Conservation (phyloP, 2,888 invertebrate species). For the Dryobotodes eremita region DNA sequence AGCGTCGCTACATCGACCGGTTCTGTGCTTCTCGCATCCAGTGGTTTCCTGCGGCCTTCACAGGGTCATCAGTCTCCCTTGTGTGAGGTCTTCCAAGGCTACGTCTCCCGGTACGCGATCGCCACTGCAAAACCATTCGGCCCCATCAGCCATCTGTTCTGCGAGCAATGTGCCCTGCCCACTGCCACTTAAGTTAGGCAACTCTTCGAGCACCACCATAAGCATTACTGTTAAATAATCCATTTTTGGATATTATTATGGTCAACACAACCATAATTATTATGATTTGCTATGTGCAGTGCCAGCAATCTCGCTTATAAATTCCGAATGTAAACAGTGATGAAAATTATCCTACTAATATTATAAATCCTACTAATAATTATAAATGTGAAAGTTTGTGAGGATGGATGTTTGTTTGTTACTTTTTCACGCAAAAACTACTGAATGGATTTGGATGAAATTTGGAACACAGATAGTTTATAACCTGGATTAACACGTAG, state of each 20-base stretch:
- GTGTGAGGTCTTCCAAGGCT: neutral
- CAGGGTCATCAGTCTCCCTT: neutral
- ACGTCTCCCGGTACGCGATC: neutral
- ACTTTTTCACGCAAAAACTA: no score
- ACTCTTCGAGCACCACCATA: neutral
- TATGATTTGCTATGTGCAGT: neutral
- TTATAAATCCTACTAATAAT: no score
- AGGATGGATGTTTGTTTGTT: no score
- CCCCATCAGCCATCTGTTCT: neutral
- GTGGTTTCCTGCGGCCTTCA: neutral
- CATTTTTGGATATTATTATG: no score
- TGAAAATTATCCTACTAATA: no score
- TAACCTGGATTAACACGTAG: no score
- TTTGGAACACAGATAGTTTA: no score
- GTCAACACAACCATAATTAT: neutral
- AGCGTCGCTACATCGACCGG: no score
- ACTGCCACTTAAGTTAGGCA: neutral
- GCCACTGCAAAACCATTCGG: neutral
- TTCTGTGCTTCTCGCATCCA: neutral
- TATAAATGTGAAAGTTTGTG: no score
- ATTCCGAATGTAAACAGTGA: neutral
- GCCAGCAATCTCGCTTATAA: neutral
- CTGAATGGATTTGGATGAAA: no score
- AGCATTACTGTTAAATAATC: no score
- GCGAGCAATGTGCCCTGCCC: neutral